Percentiles rank a stretch among this genome's conserved stretches.
These are phyloP conservation scores for Pogonomyrmex californicus DNA, from an alignment of 1,140 invertebrate species.

Conservation along the genomic window DNA sequence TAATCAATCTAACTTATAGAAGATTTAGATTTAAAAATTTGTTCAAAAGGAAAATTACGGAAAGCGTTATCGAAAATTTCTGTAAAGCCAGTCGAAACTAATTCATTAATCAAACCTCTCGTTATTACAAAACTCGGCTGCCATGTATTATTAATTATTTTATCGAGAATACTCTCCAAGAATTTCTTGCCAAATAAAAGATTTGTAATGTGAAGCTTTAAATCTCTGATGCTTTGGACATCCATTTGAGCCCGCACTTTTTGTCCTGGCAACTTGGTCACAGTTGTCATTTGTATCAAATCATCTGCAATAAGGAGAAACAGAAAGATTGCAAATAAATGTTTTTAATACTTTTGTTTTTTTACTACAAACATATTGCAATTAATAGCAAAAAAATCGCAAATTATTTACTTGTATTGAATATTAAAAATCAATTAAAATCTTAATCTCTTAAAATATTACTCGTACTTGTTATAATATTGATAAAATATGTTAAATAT, in stretches of 20 bases:
- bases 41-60: slow-evolving; percentile 89
- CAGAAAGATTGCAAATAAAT: not conserved
- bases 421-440: not conserved
- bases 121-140: slow-evolving; percentile 92
- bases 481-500: not conserved
- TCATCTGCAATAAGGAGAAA: slow-evolving; percentile 77
- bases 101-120: slow-evolving; percentile 92
- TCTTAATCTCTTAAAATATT: too few species aligned
- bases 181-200: slow-evolving; percentile 89
- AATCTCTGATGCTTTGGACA: slow-evolving; percentile 91
- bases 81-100: slow-evolving; percentile 93
- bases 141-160: slow-evolving; percentile 92
- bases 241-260: slow-evolving; percentile 90
- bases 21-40: slow-evolving; percentile 87
- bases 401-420: not conserved
- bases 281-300: slow-evolving; percentile 90
- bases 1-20: not conserved
- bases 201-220: slow-evolving; percentile 93
- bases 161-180: slow-evolving; percentile 89
- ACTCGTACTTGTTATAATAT: not conserved
- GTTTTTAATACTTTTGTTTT: not conserved
- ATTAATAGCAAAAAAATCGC: not conserved
- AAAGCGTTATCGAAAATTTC: slow-evolving; percentile 93
- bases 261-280: slow-evolving; percentile 88
- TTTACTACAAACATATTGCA: not conserved